A percentile compares a stretch with the other conserved stretches of the same genome.
Conservation (phyloP, 2,113 vertebrate genomes). For the Brachypteracias leptosomus region DNA sequence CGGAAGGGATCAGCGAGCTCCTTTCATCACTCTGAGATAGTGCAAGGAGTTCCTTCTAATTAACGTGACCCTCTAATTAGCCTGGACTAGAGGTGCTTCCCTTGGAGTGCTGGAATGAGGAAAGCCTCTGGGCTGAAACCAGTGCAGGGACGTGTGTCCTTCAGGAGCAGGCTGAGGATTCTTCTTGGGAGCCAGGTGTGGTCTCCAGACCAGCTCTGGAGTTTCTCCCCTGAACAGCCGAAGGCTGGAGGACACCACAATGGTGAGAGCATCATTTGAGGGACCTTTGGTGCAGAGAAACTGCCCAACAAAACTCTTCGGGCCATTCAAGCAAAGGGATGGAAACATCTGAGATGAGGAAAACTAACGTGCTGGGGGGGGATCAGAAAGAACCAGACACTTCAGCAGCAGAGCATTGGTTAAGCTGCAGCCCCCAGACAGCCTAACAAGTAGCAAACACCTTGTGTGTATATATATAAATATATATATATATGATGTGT, state of each 20-base stretch:
- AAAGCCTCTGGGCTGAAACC: not conserved
- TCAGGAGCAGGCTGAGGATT: not conserved
- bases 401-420: not conserved
- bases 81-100: not conserved
- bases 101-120: not conserved
- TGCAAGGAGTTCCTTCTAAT: conserved; percentile 16
- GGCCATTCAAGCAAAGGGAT: not conserved
- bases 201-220: not conserved
- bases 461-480: not conserved
- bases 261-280: not conserved
- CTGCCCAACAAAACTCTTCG: not conserved
- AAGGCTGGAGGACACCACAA: not conserved
- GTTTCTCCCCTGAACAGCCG: accelerated
- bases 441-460: not conserved
- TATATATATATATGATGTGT: not conserved
- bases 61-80: conserved; percentile 20
- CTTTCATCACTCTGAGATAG: conserved; percentile 28
- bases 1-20: not conserved
- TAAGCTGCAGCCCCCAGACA: not conserved
- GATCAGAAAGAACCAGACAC: not conserved
- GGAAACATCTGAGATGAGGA: not conserved
- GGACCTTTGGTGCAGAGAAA: not conserved
- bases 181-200: accelerated
- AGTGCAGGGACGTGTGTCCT: not conserved
- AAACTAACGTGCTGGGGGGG: not conserved